Base-by-base conservation (phyloP, 2,888 invertebrate genomes). In the Uloborus plumipes region DNA sequence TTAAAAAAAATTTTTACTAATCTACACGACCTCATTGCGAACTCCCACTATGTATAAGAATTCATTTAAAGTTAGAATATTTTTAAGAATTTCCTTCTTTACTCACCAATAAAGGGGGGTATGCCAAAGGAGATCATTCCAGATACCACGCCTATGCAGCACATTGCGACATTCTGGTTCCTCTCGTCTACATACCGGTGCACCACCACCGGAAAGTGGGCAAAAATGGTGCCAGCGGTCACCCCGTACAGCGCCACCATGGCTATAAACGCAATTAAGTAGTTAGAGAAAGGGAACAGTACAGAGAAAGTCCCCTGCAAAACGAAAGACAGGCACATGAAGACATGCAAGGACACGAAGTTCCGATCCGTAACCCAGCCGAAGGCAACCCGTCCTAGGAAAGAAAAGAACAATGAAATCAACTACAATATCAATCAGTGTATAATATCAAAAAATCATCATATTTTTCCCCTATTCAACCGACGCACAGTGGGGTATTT, bases 281-380 rank as follows among this genome's bases (percentile, higher is more conserved):
- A 31, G 18, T 31, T 22, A 49, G 53, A 50, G 39, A 82, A 26
- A 6, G 76, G 71, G 7, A 82, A 15, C 0, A 76, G 47, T 6
- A 55, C n/a, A 1, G 67, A 22, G 26, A 61, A 76, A 7, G 66
- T 3, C 1, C 82, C 82, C 61, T 82, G 75, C 13, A 71, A n/a
- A 15, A 72, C 55, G 49, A 50, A 64, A 15, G 62, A 51, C 49
- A 76, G 15, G 11, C 20, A 26, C 82, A 82, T 76, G 66, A 82
- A 82, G n/a, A 49, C 3, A 1, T 75, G 76, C 20, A 76, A 67
- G 16, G 71, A 55, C 6, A 82, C 47, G 26, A 72, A 9, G 2
- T 50, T 18, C 14, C 51, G 59, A 66, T 82, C 82, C n/a, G 72
- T 82, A 15, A 82, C 73, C 82, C 82, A 82, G 3, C 82, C 82